Base-by-base conservation (phyloP, 2,797 vertebrate species). In the Mormyrus proboscirostris region DNA sequence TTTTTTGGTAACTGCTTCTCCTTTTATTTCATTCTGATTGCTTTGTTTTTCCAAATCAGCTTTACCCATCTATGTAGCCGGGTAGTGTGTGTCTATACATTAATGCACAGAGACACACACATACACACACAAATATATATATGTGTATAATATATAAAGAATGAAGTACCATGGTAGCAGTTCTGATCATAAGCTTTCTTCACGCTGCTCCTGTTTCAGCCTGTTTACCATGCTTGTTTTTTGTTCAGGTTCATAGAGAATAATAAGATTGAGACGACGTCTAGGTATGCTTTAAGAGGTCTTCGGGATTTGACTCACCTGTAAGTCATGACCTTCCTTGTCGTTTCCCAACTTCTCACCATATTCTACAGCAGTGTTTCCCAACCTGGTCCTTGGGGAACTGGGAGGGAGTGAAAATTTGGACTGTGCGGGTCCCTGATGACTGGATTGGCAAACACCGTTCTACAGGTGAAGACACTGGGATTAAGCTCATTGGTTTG, bases 261-360 rank as follows among this genome's bases (percentile, higher is more conserved):
- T 93, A 99, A 99, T 93, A 99, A 97, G 95, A 96, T 99, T 85
- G 97, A 99, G 93, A 97, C 96, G 1, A 95, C 97, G 90, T 98
- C 97, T 90, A 98, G 96, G 95, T 97, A 97, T 90, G 96, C 98
- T 89, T 99, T 99, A 93, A 96, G 97, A 95, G 98, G 98, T 92
- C 98, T 99, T 90, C 96, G 97, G 90, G 97, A 99, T 93, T 93
- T 99, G 95, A 99, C 98, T 93, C 98, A 99, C 92, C 96, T 99
- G 99, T 99, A 97, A 94, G 98, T 97, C 38, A 44, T 79, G 90
- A 91, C 73, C 59, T 90, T 91, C 89, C 85, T 90, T 49, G 33
- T 89, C 88, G 91, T 87, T 33, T 57, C 41, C 47, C 12, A 9
- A 86, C 9, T 69, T 19, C 19, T 16, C 25, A 41, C 47, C 49